phyloP scores from a whole-genome alignment of 2,797 vertebrate genomes.

The Karalla daura region DNA sequence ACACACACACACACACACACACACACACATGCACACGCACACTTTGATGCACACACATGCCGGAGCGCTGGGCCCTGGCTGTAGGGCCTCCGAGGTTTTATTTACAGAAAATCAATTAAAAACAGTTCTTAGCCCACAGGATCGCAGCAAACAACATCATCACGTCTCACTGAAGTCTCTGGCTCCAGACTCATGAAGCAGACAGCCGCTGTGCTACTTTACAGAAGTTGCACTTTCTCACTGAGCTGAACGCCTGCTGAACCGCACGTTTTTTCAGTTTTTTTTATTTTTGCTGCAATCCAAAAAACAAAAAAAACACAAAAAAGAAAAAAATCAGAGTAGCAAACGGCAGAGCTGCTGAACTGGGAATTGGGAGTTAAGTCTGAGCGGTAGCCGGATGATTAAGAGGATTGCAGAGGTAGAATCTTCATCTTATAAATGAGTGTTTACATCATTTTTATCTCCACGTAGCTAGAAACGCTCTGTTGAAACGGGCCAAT shows the following conservation, averaged over 20 bases:
- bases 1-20: not conserved
- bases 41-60: slow-evolving; percentile 37
- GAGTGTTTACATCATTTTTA: not conserved
- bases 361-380: not conserved
- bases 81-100: slow-evolving; percentile 43
- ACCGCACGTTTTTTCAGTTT: no score
- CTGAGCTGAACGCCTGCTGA: not conserved
- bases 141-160: slow-evolving; percentile 26
- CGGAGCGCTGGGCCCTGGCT: slow-evolving; percentile 32
- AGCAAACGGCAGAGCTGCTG: not conserved
- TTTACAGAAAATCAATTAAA: slow-evolving; percentile 70
- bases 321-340: slow-evolving; percentile 13
- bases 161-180: slow-evolving; percentile 20
- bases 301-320: no score
- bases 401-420: not conserved
- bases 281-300: slow-evolving; percentile 15
- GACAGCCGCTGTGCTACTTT: slow-evolving; percentile 21
- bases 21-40: slow-evolving; percentile 24
- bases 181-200: slow-evolving; percentile 16
- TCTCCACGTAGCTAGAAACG: not conserved
- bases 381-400: not conserved
- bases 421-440: not conserved
- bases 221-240: slow-evolving; percentile 31
- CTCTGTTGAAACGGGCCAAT: not conserved
- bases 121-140: slow-evolving; percentile 41